Conservation (phyloP, 2,888 invertebrate genomes). For the Drosophila neotestacea region DNA sequence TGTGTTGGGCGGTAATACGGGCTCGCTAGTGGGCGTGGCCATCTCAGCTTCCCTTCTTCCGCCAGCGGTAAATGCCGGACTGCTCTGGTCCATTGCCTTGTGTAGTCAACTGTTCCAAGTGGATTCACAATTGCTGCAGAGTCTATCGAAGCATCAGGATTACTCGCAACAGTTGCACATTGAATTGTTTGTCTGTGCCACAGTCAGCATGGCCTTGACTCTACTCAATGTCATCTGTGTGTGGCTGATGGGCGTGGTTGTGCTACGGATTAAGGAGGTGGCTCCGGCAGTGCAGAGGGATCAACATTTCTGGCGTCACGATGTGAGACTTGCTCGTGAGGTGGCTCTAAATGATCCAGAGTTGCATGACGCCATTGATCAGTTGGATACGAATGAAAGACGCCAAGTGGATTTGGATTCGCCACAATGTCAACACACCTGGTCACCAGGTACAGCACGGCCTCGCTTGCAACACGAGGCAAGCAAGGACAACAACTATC, state of each 20-base stretch:
- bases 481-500: slow-evolving; percentile 34
- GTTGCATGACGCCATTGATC: slow-evolving; percentile 74
- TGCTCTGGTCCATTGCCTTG: slow-evolving; percentile 88
- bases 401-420: slow-evolving; percentile 52
- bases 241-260: slow-evolving; percentile 89
- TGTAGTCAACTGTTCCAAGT: slow-evolving; percentile 86
- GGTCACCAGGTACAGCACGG: slow-evolving; percentile 67
- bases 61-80: slow-evolving; percentile 91
- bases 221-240: slow-evolving; percentile 91
- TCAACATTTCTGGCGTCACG: slow-evolving; percentile 87
- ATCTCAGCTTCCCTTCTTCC: slow-evolving; percentile 92
- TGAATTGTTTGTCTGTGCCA: slow-evolving; percentile 88
- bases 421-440: slow-evolving; percentile 65
- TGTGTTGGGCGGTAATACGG: slow-evolving; percentile 90
- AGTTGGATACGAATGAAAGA: slow-evolving; percentile 67
- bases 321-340: slow-evolving; percentile 87
- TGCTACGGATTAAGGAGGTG: slow-evolving; percentile 90
- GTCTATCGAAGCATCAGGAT: slow-evolving; percentile 81
- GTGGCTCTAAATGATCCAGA: slow-evolving; percentile 85
- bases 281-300: slow-evolving; percentile 86
- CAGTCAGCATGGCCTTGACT: slow-evolving; percentile 89
- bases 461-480: neutral
- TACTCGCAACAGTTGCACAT: slow-evolving; percentile 87
- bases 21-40: slow-evolving; percentile 92
- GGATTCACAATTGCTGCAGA: slow-evolving; percentile 82